These are phyloP conservation scores for Phalacrocorax carbo DNA, from an alignment of 2,113 vertebrate genomes.

Conservation along the genomic window DNA sequence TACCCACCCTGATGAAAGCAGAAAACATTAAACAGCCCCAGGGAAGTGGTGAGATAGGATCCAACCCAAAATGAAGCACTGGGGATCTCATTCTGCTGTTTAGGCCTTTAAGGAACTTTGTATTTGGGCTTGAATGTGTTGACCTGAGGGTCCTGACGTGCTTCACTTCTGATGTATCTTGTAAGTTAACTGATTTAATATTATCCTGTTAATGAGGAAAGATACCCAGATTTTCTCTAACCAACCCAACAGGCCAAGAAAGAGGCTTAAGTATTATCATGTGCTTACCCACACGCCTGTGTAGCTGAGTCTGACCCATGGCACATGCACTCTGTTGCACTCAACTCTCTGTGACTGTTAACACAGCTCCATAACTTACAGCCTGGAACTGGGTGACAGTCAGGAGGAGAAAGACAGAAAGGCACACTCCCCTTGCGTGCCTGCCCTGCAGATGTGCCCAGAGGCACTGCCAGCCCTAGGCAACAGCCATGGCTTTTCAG, in stretches of 20 bases:
- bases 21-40: background rate
- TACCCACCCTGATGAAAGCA: background rate
- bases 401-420: background rate
- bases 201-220: background rate
- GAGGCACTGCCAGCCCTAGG: background rate
- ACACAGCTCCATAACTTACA: rapidly evolving
- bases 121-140: background rate
- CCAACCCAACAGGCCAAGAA: background rate
- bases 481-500: background rate
- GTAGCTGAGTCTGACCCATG: rapidly evolving
- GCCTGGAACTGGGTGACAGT: background rate
- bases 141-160: background rate
- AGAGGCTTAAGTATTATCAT: rapidly evolving
- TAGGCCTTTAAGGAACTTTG: background rate
- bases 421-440: background rate
- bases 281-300: rapidly evolving
- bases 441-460: background rate
- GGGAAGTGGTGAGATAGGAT: background rate
- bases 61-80: background rate
- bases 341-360: rapidly evolving
- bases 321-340: rapidly evolving
- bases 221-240: background rate
- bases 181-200: background rate
- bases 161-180: background rate
- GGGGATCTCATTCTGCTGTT: background rate